phyloP scores from a whole-genome alignment of 2,888 invertebrate species.

The Nasonovia ribisnigri region DNA sequence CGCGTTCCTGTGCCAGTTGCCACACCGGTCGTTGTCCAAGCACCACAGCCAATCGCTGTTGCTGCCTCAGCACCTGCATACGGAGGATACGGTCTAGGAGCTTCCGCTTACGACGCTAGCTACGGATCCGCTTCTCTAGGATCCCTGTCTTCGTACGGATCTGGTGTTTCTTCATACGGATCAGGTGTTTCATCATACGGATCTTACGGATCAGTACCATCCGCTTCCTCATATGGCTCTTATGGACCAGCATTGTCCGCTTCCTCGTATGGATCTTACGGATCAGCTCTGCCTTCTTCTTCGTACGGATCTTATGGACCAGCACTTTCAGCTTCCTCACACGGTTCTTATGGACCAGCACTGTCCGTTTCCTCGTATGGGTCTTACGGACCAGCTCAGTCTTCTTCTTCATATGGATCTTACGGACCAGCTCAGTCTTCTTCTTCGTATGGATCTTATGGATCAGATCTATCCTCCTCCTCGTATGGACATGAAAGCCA shows the following conservation, averaged over 20 bases:
- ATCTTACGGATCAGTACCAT: neutral
- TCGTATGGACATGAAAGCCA: slow-evolving; percentile 27
- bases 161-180: slow-evolving; percentile 9
- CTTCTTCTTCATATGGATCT: neutral
- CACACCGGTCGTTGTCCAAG: slow-evolving; percentile 21
- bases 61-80: slow-evolving; percentile 24
- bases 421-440: neutral
- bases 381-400: neutral
- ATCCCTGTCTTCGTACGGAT: slow-evolving; percentile 42
- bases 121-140: slow-evolving; percentile 31
- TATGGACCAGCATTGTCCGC: neutral
- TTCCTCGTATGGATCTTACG: neutral
- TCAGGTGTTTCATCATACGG: neutral
- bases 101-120: neutral
- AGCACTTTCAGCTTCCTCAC: neutral
- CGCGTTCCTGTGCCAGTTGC: slow-evolving; percentile 49
- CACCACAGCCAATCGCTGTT: slow-evolving; percentile 23
- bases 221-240: neutral
- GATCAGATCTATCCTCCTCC: slow-evolving; percentile 9
- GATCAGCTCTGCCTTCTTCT: neutral
- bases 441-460: slow-evolving; percentile 11
- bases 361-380: neutral
- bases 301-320: neutral
- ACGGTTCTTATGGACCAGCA: neutral
- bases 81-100: slow-evolving; percentile 45